These are phyloP conservation scores for Poeciliopsis gracilis DNA, from an alignment of 2,797 vertebrate genomes.

Conservation along the genomic window DNA sequence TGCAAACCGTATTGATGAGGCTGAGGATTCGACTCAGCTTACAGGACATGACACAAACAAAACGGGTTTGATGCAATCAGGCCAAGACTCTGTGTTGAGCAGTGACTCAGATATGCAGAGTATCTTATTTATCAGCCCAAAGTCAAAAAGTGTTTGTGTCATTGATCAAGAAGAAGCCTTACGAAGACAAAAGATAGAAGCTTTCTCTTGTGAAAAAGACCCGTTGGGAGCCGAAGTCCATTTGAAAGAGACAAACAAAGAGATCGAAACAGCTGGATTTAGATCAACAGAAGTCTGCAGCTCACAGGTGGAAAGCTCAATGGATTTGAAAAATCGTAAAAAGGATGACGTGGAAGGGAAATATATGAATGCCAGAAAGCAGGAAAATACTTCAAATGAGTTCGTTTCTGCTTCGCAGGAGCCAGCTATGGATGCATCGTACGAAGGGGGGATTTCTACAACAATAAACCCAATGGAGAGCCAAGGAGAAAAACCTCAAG, in stretches of 20 bases:
- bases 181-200: constrained; percentile 14
- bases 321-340: background rate
- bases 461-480: constrained; percentile 1
- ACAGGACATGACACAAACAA: constrained; percentile 28
- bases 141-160: background rate
- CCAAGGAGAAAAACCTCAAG: constrained; percentile 25
- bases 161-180: constrained; percentile 21
- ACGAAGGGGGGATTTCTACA: constrained; percentile 13
- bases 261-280: background rate
- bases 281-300: background rate
- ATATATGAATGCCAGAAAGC: background rate
- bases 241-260: constrained; percentile 8
- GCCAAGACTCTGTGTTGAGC: constrained; percentile 21
- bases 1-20: background rate
- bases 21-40: constrained; percentile 3
- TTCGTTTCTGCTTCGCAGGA: constrained; percentile 12
- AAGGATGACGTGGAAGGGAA: constrained; percentile 13
- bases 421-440: background rate
- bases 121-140: background rate
- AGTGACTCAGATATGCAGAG: constrained; percentile 25
- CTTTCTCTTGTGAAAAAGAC: constrained; percentile 15
- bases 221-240: background rate
- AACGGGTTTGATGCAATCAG: constrained; percentile 28
- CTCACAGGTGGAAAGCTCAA: background rate
- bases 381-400: constrained; percentile 3